Conservation (phyloP, 2,797 vertebrate species). For the Malacoctenus gilli region DNA sequence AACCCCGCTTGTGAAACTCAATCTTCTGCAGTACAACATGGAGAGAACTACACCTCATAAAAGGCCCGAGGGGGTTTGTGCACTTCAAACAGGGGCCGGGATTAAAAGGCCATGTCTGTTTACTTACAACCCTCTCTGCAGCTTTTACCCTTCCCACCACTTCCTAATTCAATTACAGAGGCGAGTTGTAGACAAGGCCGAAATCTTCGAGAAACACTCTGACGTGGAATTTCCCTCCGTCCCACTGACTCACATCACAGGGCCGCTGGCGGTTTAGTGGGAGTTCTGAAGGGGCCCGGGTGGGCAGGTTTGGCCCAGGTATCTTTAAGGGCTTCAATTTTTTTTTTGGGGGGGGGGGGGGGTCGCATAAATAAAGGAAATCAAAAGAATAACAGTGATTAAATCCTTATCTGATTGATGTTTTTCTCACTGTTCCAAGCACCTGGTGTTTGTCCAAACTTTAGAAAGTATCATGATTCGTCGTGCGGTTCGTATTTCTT, state of each 20-base stretch:
- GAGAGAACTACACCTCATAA: conserved; percentile 72
- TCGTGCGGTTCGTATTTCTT: conserved; percentile 21
- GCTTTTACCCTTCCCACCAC: conserved; percentile 74
- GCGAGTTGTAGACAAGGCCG: conserved; percentile 53
- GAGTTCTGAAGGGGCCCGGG: conserved; percentile 30
- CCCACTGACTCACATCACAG: conserved; percentile 39
- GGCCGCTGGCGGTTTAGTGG: conserved; percentile 42
- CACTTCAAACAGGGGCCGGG: conserved; percentile 70
- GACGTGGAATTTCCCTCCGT: conserved; percentile 58
- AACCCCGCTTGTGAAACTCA: conserved; percentile 70
- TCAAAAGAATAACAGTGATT: conserved; percentile 26
- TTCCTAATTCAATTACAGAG: conserved; percentile 78
- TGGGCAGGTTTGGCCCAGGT: conserved; percentile 20
- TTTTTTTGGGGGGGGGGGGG: too few relatives aligned
- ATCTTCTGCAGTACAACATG: conserved; percentile 64
- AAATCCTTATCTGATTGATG: conserved; percentile 31
- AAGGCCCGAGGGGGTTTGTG: conserved; percentile 52
- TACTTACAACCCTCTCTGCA: conserved; percentile 76
- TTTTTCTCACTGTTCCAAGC: conserved; percentile 15
- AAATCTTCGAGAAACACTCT: conserved; percentile 59
- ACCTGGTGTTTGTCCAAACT: conserved; percentile 35
- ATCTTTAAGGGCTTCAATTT: too few relatives aligned
- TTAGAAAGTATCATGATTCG: conserved; percentile 47
- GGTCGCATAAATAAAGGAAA: conserved; percentile 28
- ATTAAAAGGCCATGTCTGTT: conserved; percentile 78